phyloP scores from a whole-genome alignment of 1,140 invertebrate species.

The Lucilia cuprina region DNA sequence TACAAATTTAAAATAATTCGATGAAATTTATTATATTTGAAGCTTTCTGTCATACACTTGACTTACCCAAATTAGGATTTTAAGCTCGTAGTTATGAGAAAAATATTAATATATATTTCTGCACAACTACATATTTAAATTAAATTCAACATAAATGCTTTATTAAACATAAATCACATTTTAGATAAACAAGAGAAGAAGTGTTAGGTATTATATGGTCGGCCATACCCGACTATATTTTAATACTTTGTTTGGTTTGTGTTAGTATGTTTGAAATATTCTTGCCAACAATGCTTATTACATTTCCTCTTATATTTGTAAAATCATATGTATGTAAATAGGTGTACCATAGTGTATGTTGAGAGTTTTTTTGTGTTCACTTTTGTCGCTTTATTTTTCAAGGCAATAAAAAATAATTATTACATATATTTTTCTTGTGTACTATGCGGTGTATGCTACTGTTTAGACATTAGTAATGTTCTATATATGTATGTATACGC shows the following conservation, averaged over 20 bases:
- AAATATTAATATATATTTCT: too few species aligned
- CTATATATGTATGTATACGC: not conserved
- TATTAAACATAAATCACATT: too few species aligned
- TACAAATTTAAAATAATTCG: too few species aligned
- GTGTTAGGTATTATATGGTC: too few species aligned
- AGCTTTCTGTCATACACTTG: too few species aligned
- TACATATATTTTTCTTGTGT: not conserved
- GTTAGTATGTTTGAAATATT: not conserved
- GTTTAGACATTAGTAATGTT: not conserved
- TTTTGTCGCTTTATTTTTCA: not conserved
- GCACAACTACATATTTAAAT: too few species aligned
- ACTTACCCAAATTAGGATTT: too few species aligned
- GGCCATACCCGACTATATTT: too few species aligned
- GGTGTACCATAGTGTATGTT: not conserved
- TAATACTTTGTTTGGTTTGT: not conserved
- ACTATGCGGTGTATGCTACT: not conserved
- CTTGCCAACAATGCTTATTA: not conserved
- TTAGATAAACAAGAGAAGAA: too few species aligned
- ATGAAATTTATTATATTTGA: too few species aligned
- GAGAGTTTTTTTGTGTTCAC: not conserved
- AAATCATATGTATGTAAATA: not conserved
- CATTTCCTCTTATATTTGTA: constrained; percentile 2
- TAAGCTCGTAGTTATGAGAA: too few species aligned
- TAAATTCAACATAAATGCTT: too few species aligned
- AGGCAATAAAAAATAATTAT: constrained; percentile 9